Base-by-base conservation (phyloP, 2,888 invertebrate species). In the Papilio demoleus region DNA sequence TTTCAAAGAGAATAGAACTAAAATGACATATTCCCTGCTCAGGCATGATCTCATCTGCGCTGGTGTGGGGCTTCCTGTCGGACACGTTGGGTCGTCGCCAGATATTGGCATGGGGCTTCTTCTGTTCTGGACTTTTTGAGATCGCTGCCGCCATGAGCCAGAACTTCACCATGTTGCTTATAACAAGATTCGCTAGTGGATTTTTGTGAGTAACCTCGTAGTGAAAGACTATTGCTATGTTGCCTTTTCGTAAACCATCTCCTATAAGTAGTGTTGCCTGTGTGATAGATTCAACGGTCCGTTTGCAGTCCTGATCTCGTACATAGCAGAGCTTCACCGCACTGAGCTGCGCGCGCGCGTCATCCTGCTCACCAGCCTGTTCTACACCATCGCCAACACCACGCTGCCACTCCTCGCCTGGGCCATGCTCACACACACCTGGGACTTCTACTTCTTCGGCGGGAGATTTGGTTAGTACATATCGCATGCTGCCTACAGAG, bases 1-100 rank as follows among this genome's bases (percentile, higher is more conserved):
- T n/a, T n/a, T n/a, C n/a, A n/a, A n/a, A n/a, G n/a, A n/a, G n/a
- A n/a, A n/a, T n/a, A n/a, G n/a, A n/a, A n/a, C n/a, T n/a, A n/a
- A n/a, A n/a, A 36, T 11, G 34, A 62, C 27, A 63, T 36, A 45
- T 31, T 56, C 58, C 19, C 34, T 22, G 62, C 77, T 0, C 80
- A 96, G 97, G 96, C 24, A 97, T 97, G 96, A 95, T 96, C 74
- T 91, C 94, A 0, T 96, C 96, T 45, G 95, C 95, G 0, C 93
- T 96, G 80, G 72, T 96, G 3, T 97, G 97, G 97, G 97, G 97
- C 0, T 96, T 95, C 79, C 83, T 96, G 6, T 95, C 96, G 0
- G 97, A 97, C 80, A 95, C 95, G 0, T 91, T 95, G 70, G 97
- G 96, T 11, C 92, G 96, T 70, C 94, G 93, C 73, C 94, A 94